Percentiles rank a stretch among this genome's conserved stretches.
phyloP scores from a whole-genome alignment of 1,140 invertebrate species.

The Ceratosolen fusciceps region DNA sequence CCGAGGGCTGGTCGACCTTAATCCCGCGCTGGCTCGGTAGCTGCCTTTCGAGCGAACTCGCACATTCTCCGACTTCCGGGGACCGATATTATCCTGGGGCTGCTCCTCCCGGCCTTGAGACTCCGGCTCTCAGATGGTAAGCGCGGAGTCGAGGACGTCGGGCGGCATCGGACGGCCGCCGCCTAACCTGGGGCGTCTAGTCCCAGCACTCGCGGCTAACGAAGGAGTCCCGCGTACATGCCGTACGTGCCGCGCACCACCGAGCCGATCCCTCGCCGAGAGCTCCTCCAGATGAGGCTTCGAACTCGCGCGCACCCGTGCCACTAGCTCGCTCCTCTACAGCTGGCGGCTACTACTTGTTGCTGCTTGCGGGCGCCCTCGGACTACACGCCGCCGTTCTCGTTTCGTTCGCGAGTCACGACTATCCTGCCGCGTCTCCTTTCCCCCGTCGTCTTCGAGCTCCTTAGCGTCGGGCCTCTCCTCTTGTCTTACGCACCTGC shows the following conservation, averaged over 20 bases:
- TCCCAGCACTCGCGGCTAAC: too few relatives aligned
- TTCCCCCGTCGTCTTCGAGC: not conserved
- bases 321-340: too few relatives aligned
- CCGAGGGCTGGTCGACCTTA: not conserved
- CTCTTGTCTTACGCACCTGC: constrained; percentile 29
- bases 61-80: not conserved
- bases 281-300: too few relatives aligned
- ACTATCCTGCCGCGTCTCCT: not conserved
- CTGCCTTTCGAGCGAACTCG: too few relatives aligned
- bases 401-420: not conserved
- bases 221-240: not conserved
- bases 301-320: too few relatives aligned
- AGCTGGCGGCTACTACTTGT: too few relatives aligned
- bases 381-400: not conserved
- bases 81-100: not conserved
- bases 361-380: not conserved
- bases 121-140: too few relatives aligned
- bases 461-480: not conserved
- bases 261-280: too few relatives aligned
- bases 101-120: not conserved
- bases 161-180: too few relatives aligned
- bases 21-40: not conserved
- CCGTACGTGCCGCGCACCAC: not conserved
- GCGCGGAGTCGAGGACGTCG: too few relatives aligned
- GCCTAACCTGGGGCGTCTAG: too few relatives aligned